Conservation (phyloP, 2,797 vertebrate genomes). For the Thunnus albacares region DNA sequence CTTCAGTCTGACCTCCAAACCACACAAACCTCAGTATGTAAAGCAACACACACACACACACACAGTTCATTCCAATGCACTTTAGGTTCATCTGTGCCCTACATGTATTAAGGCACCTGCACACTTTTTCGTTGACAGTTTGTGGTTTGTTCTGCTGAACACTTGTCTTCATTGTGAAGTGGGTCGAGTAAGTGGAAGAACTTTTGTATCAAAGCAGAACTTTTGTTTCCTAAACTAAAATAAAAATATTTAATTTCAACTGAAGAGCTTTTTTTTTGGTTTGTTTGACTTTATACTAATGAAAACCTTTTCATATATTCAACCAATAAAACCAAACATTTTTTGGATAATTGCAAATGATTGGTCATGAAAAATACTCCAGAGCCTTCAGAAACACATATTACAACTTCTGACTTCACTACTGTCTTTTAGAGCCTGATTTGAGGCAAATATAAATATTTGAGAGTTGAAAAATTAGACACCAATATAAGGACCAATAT, state of each 20-base stretch:
- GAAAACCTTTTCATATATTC: too few species aligned
- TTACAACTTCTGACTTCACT: too few species aligned
- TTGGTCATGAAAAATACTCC: too few species aligned
- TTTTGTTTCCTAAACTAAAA: slow-evolving; percentile 13
- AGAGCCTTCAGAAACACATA: too few species aligned
- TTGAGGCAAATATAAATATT: too few species aligned
- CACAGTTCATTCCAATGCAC: slow-evolving; percentile 21
- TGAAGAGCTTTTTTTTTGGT: neutral
- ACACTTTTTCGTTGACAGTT: slow-evolving; percentile 37
- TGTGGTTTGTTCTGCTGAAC: slow-evolving; percentile 43
- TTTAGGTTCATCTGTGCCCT: slow-evolving; percentile 6
- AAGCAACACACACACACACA: neutral
- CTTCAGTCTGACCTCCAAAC: slow-evolving; percentile 25
- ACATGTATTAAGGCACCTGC: slow-evolving; percentile 45
- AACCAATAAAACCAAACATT: too few species aligned
- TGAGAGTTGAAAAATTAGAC: too few species aligned
- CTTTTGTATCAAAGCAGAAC: slow-evolving; percentile 1
- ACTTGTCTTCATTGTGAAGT: neutral
- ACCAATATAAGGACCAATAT: too few species aligned
- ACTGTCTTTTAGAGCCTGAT: too few species aligned
- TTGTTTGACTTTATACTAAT: neutral
- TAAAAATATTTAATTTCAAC: slow-evolving; percentile 26
- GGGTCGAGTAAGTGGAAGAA: neutral
- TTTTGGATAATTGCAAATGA: too few species aligned
- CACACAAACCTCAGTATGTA: slow-evolving; percentile 47